Base-by-base conservation (phyloP, 2,113 vertebrate species). In the Lepisosteus oculatus region DNA sequence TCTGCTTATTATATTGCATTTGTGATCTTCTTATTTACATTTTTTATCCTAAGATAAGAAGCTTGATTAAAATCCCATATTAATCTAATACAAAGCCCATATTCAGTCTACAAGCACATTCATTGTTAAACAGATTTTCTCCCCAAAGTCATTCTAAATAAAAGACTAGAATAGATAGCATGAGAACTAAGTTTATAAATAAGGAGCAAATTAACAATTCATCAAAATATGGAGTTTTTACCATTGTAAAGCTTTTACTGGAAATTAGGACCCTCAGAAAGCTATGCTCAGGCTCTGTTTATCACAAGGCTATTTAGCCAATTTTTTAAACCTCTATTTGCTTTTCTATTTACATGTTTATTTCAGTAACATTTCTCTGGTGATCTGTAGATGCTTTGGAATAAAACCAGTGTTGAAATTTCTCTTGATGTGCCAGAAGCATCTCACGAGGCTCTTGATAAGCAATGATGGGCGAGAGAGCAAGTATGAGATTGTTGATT, bases 401-500 rank as follows among this genome's bases (percentile, higher is more conserved):
- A 51, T 6, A 51, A 5, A 51, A 51, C 5, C 47, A 51, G 47
- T 5, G 5, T 51, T 51, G 47, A 51, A 51, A 51, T 51, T 51
- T 51, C 47, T 51, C 15, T 72, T 59, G 54, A 54, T 66, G 41
- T 54, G 51, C 41, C 66, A 12, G n/a, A 17, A 67, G 66, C 47
- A 29, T 54, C 17, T 67, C 54, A 44, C 8, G 17, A 54, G 66
- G 47, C 11, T 13, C 44, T 54, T 54, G 15, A 55, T 29, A 51
- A 56, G 44, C 8, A 29, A 73, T 43, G 9, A 74, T 68, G 41
- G 13, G 14, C 42, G 15, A 9, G 43, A 29, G 70, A 43, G 9
- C 8, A 65, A 74, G 74, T n/a, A 47, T 45, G 65, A 51, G 72
- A 51, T 67, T 68, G 72, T 73, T 69, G 72, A 14, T 64, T 66